Evolutionary conservation across 2,888 invertebrate genomes (phyloP), one percentile per base, ranked within the genome.

Genomic region (Aethes cnicana): DNA sequence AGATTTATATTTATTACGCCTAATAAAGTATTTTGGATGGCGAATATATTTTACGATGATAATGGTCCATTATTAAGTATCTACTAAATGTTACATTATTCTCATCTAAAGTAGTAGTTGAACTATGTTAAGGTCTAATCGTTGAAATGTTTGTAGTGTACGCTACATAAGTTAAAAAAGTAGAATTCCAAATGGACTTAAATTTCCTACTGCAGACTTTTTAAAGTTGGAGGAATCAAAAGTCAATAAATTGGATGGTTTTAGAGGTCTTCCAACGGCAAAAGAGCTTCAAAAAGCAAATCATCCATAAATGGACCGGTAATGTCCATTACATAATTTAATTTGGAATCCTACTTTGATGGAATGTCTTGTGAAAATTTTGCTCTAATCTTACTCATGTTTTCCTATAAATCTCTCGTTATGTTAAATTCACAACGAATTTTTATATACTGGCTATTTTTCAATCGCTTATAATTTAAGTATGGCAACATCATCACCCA

Each of bases 401-500:
- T 28, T 28, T 7, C 6, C 3, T 28, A 9, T 12, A 11, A 5
- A 28, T 9, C 7, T 3, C 11, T 28, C 2, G 11, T 11, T 28
- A 28, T 6, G 11, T 32, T 44, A 21, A 44, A 32, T 46, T 30
- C 37, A 50, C 43, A 44, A 44, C 36, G 52, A 52, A 30, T 25
- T 9, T 12, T 46, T 32, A n/a, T 39, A 26, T 26, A 20, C 18
- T 25, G 44, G 12, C 36, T n/a, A 23, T 33, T 39, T 33, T 30
- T 16, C 9, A 12, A 16, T 12, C 9, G 26, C 6, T 60, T 53
- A 57, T 58, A 55, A 58, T 59, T 66, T 68, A 62, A 64, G 55
- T 64, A 59, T 77, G 70, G 72, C 67, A 72, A 74, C 76, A 80
- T 74, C 72, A 68, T 67, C 69, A 68, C 57, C 62, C 73, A 73